Evolutionary conservation across 2,888 invertebrate species (phyloP).

Genomic region (Tillus elongatus): DNA sequence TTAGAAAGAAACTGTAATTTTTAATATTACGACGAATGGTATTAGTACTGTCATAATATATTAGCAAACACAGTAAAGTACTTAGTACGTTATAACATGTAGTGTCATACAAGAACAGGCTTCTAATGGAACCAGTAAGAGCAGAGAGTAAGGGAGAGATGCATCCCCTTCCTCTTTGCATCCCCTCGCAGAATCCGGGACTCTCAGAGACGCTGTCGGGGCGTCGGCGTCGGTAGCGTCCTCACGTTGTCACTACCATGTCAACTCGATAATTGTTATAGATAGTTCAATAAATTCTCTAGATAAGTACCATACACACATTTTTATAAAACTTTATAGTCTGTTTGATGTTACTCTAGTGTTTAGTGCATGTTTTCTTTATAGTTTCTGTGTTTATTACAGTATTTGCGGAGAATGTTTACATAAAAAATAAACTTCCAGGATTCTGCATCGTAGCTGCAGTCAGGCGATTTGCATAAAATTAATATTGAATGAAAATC

Average conservation of each 20-base stretch:
- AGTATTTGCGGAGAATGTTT: no score
- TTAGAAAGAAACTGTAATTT: no score
- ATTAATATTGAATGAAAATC: no score
- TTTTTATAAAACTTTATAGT: no score
- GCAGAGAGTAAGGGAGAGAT: slow-evolving; percentile 29
- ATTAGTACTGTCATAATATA: no score
- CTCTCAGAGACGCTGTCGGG: slow-evolving; percentile 38
- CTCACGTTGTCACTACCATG: slow-evolving; percentile 34
- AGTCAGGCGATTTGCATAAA: no score
- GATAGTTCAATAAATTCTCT: slow-evolving; percentile 20
- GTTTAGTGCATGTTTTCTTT: no score
- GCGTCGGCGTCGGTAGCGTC: slow-evolving; percentile 40
- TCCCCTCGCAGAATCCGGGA: slow-evolving; percentile 37
- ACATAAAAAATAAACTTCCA: no score
- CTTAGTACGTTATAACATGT: slow-evolving; percentile 32
- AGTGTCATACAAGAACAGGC: background rate
- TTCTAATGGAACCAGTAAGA: slow-evolving; percentile 31
- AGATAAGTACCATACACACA: slow-evolving; percentile 26
- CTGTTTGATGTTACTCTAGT: background rate
- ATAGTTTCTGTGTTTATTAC: no score
- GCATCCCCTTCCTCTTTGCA: slow-evolving; percentile 27
- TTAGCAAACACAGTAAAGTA: slow-evolving; percentile 34
- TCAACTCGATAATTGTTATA: slow-evolving; percentile 33
- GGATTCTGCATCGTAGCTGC: no score
- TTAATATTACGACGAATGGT: no score